phyloP scores from a whole-genome alignment of 2,113 vertebrate genomes.

The Coptodon bakossiorum region DNA sequence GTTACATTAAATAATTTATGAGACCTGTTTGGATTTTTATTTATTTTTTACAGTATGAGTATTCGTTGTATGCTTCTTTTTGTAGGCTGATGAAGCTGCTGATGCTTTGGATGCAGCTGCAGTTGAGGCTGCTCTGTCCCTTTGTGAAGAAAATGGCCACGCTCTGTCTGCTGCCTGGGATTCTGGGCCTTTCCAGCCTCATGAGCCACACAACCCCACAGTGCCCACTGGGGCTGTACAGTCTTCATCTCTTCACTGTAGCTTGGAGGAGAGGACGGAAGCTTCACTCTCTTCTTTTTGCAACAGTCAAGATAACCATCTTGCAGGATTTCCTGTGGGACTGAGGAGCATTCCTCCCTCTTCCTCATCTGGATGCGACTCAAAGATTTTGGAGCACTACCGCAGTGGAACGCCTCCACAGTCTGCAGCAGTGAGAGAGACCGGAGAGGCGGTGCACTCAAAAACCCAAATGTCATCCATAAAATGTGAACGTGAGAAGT shows the following conservation, averaged over 20 bases:
- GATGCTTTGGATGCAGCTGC: constrained; percentile 91
- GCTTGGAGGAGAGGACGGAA: constrained; percentile 40
- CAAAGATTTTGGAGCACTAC: constrained; percentile 14
- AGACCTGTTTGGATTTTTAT: neutral
- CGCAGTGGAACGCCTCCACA: constrained; percentile 15
- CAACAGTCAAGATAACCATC: constrained; percentile 30
- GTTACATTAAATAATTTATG: neutral
- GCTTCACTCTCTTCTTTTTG: constrained; percentile 32
- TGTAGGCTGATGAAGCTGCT: constrained; percentile 84
- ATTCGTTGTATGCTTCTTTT: neutral
- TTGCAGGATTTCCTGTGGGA: constrained; percentile 21
- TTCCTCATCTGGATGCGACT: constrained; percentile 26
- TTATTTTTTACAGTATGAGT: neutral
- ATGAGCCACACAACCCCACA: constrained; percentile 10
- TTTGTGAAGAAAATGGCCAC: constrained; percentile 89
- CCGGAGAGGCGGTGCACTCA: constrained; percentile 43
- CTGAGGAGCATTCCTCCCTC: constrained; percentile 2
- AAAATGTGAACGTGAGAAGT: constrained; percentile 54
- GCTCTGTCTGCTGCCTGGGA: constrained; percentile 84
- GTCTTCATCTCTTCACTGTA: constrained; percentile 15
- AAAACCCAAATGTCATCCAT: constrained; percentile 45
- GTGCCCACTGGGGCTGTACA: neutral
- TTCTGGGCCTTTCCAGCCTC: constrained; percentile 59
- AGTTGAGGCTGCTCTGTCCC: constrained; percentile 88
- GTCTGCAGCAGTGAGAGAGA: constrained; percentile 1